Base-by-base conservation (phyloP, 2,113 vertebrate species). In the Rhinoptilus africanus region DNA sequence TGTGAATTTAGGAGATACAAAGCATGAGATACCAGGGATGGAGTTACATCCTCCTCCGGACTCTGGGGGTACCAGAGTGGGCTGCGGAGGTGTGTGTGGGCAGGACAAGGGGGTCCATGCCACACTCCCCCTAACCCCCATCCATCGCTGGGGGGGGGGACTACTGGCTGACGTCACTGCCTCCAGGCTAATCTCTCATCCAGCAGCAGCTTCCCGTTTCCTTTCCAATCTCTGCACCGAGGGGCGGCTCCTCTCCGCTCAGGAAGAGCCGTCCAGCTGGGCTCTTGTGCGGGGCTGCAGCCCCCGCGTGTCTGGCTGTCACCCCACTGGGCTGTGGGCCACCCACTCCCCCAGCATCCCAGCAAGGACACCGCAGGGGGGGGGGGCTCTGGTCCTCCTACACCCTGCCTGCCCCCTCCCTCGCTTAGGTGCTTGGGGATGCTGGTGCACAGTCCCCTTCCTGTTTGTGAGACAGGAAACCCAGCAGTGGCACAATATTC, bases 201-300 rank as follows among this genome's bases (percentile, higher is more conserved):
- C 84, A 89, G 90, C 97, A 97, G 95, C 96, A 87, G 88, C 48
- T 98, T 98, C 97, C 97, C 13, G 68, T 98, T 98, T 98, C 97
- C 97, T 94, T 90, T 97, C 93, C 95, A 97, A 67, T 69, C 94
- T 73, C 21, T 81, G 92, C 56, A 0, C 28, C 1, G 47, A 8
- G 41, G 95, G 92, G 95, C 37, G 81, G 78, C 92, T 93, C 82
- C 80, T 48, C 80, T 32, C 71, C 7, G 8, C 90, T 67, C 97
- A 97, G 97, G 98, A 98, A 97, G 48, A 92, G 72, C 66, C 4
- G 0, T 47, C 81, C 80, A 86, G 92, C 84, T 93, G 93, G 43
- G 74, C 45, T 86, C 48, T 48, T 9, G 2, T 77, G 91, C 2
- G n/a, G 76, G 50, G 16, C 85, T 43, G 13, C 79, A 53, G 71